Conservation (phyloP, 1,140 invertebrate species). For the Drosophila seguyi region DNA sequence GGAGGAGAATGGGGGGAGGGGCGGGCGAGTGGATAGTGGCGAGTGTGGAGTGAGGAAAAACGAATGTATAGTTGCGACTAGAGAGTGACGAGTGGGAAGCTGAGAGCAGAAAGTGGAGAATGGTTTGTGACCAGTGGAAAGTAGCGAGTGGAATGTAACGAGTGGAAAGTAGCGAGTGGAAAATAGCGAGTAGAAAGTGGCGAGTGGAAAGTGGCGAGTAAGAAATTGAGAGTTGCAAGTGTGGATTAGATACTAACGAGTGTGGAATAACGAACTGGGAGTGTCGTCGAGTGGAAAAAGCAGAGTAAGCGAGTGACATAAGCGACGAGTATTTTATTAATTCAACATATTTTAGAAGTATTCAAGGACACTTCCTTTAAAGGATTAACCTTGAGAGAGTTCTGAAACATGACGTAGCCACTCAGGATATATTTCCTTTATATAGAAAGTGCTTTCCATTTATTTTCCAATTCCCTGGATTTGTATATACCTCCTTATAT, state of each 20-base stretch:
- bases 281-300: no score
- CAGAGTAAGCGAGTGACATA: no score
- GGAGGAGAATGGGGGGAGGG: neutral
- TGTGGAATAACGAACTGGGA: no score
- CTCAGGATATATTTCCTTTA: neutral
- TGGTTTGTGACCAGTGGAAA: neutral
- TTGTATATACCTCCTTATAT: neutral
- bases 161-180: neutral
- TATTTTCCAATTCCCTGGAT: slow-evolving; percentile 1
- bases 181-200: neutral
- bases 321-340: no score
- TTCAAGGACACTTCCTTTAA: neutral
- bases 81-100: neutral
- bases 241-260: no score
- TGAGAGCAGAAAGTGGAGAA: neutral
- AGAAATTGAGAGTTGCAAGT: no score
- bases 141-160: neutral
- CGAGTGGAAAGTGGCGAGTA: no score
- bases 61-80: neutral
- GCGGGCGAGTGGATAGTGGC: neutral
- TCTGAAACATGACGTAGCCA: neutral
- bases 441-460: neutral
- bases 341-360: no score
- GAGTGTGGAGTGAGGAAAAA: neutral
- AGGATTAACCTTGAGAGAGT: neutral